Evolutionary conservation across 2,888 invertebrate genomes (phyloP), one percentile per base, ranked within the genome.

Genomic region (Chirona hameri): DNA sequence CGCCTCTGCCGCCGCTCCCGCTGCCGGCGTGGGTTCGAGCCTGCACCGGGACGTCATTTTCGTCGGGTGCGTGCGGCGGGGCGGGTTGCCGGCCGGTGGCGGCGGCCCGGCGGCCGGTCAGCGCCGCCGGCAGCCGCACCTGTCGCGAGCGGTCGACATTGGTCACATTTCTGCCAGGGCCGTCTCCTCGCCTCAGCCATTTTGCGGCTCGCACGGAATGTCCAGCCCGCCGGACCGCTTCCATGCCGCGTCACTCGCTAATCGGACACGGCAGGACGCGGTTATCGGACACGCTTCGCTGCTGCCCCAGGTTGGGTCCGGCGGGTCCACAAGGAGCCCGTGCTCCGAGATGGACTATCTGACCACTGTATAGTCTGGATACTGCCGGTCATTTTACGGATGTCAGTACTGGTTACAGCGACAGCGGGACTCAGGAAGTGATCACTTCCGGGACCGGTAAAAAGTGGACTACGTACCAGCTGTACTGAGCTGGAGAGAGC

Each of bases 131-230:
- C 76, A 0, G 1, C 1, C 31, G 1, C 76, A 76, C 76, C 76
- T 76, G 76, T 15, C 39, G 76, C 39, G 76, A 39, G 24, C 76
- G 39, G 46, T 18, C 52, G 52, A 52, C 76, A 76, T 76, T 76
- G 76, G 76, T 24, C 39, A 24, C 76, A 76, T 76, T 46, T 21
- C 76, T 76, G 76, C 46, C 76, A 46, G 39, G 39, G 76, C 39
- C 76, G 76, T n/a, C 76, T 24, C 15, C n/a, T 9, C 10, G 46
- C 24, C 76, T 46, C 52, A 18, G 76, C 76, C 76, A 76, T 76
- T 76, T 76, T 76, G 76, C 39, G 76, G 76, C 76, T 18, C 39
- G 76, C 46, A 14, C 39, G 76, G 76, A 76, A 76, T 76, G 76
- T 46, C 76, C 15, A 21, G 15, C 46, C 76, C 39, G 46, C 76